Percentiles rank a stretch among this genome's conserved stretches.
These are phyloP conservation scores for Sula dactylatra DNA, from an alignment of 2,113 vertebrate genomes.

Conservation along the genomic window DNA sequence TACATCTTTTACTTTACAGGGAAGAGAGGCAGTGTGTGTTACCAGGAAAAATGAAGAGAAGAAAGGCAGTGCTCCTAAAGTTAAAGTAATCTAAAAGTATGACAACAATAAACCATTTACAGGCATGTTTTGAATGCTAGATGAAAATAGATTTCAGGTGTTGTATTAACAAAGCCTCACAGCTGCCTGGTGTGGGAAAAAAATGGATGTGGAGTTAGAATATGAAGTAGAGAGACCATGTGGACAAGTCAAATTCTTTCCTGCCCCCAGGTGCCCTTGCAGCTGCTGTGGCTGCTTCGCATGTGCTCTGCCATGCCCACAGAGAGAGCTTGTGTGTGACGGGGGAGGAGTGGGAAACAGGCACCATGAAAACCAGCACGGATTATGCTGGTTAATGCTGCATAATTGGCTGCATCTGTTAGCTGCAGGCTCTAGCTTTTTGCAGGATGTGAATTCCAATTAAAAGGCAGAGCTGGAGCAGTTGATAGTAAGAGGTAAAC, in stretches of 20 bases:
- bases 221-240: not conserved
- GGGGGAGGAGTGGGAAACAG: not conserved
- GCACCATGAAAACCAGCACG: not conserved
- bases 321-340: not conserved
- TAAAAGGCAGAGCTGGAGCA: not conserved
- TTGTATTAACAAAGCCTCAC: not conserved
- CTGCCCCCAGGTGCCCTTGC: not conserved
- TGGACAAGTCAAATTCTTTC: not conserved
- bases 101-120: conserved; percentile 42
- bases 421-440: conserved; percentile 12
- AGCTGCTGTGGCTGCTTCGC: not conserved
- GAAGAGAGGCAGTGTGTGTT: not conserved
- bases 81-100: conserved; percentile 34
- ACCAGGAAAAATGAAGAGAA: conserved; percentile 51
- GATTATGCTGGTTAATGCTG: not conserved
- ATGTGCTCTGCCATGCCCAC: not conserved
- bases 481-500: not conserved
- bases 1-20: conserved; percentile 45
- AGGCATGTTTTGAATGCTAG: conserved; percentile 46
- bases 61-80: conserved; percentile 18
- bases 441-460: not conserved
- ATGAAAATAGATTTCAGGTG: conserved; percentile 39
- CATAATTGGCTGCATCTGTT: conserved; percentile 19
- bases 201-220: not conserved
- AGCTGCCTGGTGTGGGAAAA: not conserved